Conservation (phyloP, 2,797 vertebrate species). For the Crocodylus rhombifer region DNA sequence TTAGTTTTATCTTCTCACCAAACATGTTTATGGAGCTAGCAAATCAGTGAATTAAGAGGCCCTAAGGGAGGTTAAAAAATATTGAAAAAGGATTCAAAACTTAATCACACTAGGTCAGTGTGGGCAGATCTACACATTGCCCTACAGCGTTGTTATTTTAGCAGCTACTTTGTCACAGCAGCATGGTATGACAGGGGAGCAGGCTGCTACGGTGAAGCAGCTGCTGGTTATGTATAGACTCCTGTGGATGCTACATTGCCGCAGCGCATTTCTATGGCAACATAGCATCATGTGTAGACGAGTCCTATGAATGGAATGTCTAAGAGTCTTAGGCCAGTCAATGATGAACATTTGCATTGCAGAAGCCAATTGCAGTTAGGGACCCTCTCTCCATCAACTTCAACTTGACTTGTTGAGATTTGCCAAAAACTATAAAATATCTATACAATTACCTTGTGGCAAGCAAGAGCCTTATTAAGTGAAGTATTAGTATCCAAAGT, state of each 20-base stretch:
- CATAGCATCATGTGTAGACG: too few relatives aligned
- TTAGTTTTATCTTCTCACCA: neutral
- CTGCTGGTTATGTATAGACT: too few relatives aligned
- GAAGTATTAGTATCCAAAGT: conserved; percentile 13
- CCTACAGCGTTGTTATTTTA: too few relatives aligned
- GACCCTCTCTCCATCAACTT: neutral
- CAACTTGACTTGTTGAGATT: neutral
- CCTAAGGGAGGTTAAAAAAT: too few relatives aligned
- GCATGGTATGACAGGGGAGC: too few relatives aligned
- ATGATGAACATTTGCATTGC: neutral
- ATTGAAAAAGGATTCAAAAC: too few relatives aligned
- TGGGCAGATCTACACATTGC: too few relatives aligned
- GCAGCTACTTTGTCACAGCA: too few relatives aligned
- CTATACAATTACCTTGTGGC: neutral
- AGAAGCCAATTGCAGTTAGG: neutral
- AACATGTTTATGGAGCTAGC: accelerated
- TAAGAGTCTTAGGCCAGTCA: neutral
- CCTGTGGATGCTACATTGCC: neutral
- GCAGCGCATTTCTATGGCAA: accelerated
- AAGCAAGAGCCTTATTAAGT: neutral
- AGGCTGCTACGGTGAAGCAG: too few relatives aligned
- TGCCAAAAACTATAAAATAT: accelerated
- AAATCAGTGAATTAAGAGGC: too few relatives aligned
- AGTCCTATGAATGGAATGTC: neutral
- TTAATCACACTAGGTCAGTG: too few relatives aligned